A percentile compares a stretch with the other conserved stretches of the same genome.
phyloP scores from a whole-genome alignment of 1,140 invertebrate genomes.

The Paraescarpia echinospica region DNA sequence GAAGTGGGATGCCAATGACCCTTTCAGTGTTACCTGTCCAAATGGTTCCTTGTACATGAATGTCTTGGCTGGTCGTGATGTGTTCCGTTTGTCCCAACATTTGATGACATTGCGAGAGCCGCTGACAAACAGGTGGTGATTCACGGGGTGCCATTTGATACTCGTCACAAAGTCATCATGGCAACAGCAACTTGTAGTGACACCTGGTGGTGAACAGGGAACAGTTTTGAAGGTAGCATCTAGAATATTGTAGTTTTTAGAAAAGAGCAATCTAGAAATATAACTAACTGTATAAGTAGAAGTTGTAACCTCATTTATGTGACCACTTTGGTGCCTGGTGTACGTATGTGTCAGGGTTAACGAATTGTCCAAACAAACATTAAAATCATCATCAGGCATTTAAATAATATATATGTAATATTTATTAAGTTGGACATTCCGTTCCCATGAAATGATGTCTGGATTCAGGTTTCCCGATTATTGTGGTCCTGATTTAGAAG shows the following conservation, averaged over 20 bases:
- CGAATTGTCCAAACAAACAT: too few species aligned
- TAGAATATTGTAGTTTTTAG: not conserved
- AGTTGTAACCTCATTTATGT: too few species aligned
- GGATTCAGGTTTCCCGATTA: too few species aligned
- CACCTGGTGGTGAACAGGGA: constrained; percentile 18
- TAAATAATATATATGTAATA: too few species aligned
- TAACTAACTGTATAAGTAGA: too few species aligned
- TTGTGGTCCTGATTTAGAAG: too few species aligned
- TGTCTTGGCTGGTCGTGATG: constrained; percentile 35
- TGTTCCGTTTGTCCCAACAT: constrained; percentile 47
- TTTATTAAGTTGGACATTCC: too few species aligned
- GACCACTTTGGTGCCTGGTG: too few species aligned
- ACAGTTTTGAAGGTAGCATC: not conserved
- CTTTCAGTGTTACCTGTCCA: constrained; percentile 46
- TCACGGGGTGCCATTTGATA: constrained; percentile 43
- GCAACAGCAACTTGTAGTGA: not conserved
- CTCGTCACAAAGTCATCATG: constrained; percentile 42
- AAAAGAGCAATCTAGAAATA: not conserved
- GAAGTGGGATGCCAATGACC: not conserved
- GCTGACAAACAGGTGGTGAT: constrained; percentile 42
- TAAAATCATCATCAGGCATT: too few species aligned
- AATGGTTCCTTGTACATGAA: constrained; percentile 49
- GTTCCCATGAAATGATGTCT: too few species aligned
- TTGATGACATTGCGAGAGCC: constrained; percentile 43
- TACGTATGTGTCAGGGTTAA: too few species aligned